Evolutionary conservation across 23 tunicate genomes (phyloP).

Genomic region (Halocynthia aurantium): DNA sequence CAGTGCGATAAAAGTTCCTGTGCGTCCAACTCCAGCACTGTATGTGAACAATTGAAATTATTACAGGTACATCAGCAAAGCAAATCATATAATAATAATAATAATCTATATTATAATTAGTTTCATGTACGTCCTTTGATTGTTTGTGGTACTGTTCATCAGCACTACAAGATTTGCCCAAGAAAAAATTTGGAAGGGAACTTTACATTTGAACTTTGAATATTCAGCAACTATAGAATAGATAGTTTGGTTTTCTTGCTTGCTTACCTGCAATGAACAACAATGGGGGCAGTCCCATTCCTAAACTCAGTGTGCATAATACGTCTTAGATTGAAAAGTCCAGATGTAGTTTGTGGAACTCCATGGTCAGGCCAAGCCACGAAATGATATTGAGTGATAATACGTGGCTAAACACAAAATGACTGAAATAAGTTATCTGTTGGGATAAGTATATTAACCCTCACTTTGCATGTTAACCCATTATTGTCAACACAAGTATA

Average conservation of each 20-base stretch:
- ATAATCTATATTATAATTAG: background rate
- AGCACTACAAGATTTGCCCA: too few relatives aligned
- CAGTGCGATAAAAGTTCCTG: conserved; percentile 58
- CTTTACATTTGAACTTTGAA: background rate
- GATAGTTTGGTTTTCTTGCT: background rate
- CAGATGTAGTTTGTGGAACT: conserved; percentile 43
- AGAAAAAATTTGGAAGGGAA: too few relatives aligned
- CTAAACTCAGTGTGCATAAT: conserved; percentile 19
- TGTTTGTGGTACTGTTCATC: too few relatives aligned
- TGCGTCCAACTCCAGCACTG: conserved; percentile 71
- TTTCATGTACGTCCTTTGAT: background rate
- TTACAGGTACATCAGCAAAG: background rate
- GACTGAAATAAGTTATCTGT: background rate
- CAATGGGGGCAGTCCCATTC: conserved; percentile 14
- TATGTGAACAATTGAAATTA: background rate
- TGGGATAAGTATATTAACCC: too few relatives aligned
- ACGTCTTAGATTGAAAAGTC: conserved; percentile 31
- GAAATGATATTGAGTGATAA: conserved; percentile 29
- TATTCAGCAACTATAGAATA: background rate
- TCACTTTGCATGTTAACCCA: too few relatives aligned
- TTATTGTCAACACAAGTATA: too few relatives aligned
- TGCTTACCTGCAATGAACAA: conserved; percentile 68
- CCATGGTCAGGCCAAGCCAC: conserved; percentile 66
- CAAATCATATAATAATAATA: background rate
- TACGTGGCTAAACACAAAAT: conserved; percentile 1